These are phyloP conservation scores for Cynodonichthys magdalenae DNA, from an alignment of 2,797 vertebrate species.

Conservation along the genomic window DNA sequence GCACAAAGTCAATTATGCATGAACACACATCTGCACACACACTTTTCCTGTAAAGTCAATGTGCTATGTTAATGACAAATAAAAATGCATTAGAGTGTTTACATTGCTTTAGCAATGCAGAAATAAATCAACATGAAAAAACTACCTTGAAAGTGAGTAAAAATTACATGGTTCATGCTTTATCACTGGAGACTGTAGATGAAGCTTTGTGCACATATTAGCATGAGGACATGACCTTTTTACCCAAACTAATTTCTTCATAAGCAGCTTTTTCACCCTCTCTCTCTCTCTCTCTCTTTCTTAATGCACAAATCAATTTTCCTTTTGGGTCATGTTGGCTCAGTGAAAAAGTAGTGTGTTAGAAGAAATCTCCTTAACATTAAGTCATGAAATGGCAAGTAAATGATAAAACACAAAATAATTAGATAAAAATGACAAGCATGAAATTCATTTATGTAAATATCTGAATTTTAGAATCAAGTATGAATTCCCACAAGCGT, in stretches of 20 bases:
- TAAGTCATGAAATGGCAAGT: neutral
- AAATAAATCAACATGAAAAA: conserved; percentile 58
- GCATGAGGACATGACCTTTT: neutral
- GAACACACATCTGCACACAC: conserved; percentile 33
- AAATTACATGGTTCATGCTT: conserved; percentile 48
- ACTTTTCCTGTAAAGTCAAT: conserved; percentile 41
- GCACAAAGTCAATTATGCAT: conserved; percentile 20
- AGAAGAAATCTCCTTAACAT: neutral
- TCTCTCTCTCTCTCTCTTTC: conserved; percentile 3
- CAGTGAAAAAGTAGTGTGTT: neutral
- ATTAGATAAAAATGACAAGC: no score
- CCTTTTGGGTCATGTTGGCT: conserved; percentile 1
- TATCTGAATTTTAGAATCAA: no score
- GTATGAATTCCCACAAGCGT: neutral
- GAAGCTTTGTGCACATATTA: conserved; percentile 30
- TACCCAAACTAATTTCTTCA: neutral
- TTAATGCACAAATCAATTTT: conserved; percentile 1
- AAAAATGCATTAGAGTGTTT: conserved; percentile 45
- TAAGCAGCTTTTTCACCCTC: neutral
- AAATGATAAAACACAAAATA: neutral
- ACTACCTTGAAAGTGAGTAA: conserved; percentile 44
- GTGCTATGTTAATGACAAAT: conserved; percentile 58
- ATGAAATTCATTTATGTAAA: no score
- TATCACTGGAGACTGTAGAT: conserved; percentile 16
- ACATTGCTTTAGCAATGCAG: conserved; percentile 52